Conservation (phyloP, 2,888 invertebrate genomes). For the Caenorhabditis sp. region DNA sequence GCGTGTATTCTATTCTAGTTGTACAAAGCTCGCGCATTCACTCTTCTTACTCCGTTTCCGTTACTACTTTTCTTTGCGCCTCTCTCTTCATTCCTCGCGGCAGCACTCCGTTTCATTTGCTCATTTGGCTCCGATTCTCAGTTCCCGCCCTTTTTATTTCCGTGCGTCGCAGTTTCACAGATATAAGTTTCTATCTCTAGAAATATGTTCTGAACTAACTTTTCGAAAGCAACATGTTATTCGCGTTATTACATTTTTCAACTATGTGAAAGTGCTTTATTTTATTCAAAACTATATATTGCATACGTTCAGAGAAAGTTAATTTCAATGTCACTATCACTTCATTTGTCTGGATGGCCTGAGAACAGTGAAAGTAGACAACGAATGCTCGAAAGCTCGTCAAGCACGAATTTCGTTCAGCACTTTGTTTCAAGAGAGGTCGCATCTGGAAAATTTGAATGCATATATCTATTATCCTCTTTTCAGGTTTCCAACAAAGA, state of each 20-base stretch:
- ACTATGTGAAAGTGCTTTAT: background rate
- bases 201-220: conserved; percentile 21
- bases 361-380: conserved; percentile 72
- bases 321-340: conserved; percentile 62
- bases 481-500: conserved; percentile 62
- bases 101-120: conserved; percentile 51
- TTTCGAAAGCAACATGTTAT: background rate
- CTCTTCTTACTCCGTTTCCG: conserved; percentile 34
- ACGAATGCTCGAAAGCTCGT: conserved; percentile 70
- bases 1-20: background rate
- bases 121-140: conserved; percentile 54
- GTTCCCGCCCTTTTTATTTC: conserved; percentile 22
- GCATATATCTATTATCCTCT: background rate
- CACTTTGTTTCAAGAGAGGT: conserved; percentile 65
- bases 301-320: too few relatives aligned
- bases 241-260: background rate
- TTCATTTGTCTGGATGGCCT: conserved; percentile 71
- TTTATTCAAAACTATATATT: too few relatives aligned
- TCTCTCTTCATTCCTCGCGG: conserved; percentile 26
- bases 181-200: conserved; percentile 5
- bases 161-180: conserved; percentile 2
- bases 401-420: conserved; percentile 68
- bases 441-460: background rate
- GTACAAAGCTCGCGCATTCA: conserved; percentile 25
- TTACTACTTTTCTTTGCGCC: conserved; percentile 33